Evolutionary conservation across 2,888 invertebrate genomes (phyloP), one percentile per base, ranked within the genome.

Genomic region (Lasioglossum lativentre): DNA sequence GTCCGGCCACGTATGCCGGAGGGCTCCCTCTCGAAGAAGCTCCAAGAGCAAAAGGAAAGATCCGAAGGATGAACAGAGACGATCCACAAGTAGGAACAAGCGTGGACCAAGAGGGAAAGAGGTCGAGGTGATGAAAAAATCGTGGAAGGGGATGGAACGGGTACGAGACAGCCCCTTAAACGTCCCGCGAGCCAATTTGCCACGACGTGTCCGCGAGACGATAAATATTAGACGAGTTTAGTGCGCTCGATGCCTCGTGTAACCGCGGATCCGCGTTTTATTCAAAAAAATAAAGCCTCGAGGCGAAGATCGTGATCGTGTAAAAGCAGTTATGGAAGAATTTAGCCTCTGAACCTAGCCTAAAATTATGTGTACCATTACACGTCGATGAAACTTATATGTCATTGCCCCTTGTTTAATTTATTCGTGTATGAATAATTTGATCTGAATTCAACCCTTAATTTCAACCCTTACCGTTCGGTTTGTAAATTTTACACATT

Each of bases 1-100:
- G 93, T 91, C 91, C 92, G 92, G 92, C 92, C 92, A 92, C 92
- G 92, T 90, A 92, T 86, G 93, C 93, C 92, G 88, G 91, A 91
- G 92, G 93, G 91, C 90, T 88, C 88, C 84, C 87, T 87, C 78
- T 89, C 88, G 86, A 90, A 91, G 90, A 91, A 88, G 91, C 84
- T 88, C 83, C 89, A 83, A 82, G 86, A 89, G 90, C 84, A 86
- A 89, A 88, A 91, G 78, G 83, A 88, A 78, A 63, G 47, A 76
- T 12, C 34, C 19, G 74, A 19, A 68, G 38, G 76, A 73, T 77
- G 19, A 68, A 72, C 63, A 63, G 83, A 78, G 82, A 85, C 34
- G 70, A 78, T 45, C 19, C 38, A 12, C 40, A 12, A 12, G 68
- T 4, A 38, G 12, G 23, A 40, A 68, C 38, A 23, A 68, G 34